Evolutionary conservation across 2,797 vertebrate genomes (phyloP).

Genomic region (Aeoliscus strigatus): DNA sequence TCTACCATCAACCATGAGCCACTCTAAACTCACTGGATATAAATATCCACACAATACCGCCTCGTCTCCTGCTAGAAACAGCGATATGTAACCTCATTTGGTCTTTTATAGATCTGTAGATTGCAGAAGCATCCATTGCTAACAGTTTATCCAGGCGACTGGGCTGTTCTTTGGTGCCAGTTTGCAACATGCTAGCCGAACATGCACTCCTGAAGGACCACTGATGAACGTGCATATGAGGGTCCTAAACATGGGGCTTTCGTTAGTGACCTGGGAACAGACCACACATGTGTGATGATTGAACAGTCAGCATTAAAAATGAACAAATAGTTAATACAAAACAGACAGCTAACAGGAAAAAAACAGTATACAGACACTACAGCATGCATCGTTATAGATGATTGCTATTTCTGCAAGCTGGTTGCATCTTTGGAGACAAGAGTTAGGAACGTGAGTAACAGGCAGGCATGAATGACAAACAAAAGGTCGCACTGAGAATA

Average conservation of each 20-base stretch:
- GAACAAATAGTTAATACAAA: conserved; percentile 14
- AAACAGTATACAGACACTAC: conserved; percentile 35
- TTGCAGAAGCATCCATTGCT: no score
- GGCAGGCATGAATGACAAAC: conserved; percentile 37
- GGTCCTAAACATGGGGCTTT: conserved; percentile 19
- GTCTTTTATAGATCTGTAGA: no score
- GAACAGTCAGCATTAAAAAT: conserved; percentile 16
- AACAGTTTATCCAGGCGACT: no score
- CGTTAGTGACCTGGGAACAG: conserved; percentile 45
- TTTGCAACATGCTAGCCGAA: conserved; percentile 27
- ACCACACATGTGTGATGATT: conserved; percentile 32
- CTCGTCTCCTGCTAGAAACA: no score
- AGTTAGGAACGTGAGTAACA: conserved; percentile 42
- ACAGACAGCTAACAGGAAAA: conserved; percentile 23
- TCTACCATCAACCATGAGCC: no score
- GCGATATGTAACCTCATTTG: no score
- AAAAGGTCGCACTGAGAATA: conserved; percentile 3
- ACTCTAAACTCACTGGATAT: no score
- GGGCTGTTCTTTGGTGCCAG: conserved; percentile 8
- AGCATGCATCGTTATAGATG: conserved; percentile 62
- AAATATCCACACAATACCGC: no score
- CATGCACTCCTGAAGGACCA: conserved; percentile 15
- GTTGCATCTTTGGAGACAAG: conserved; percentile 36
- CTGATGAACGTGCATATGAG: conserved; percentile 31
- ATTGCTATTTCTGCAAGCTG: no score